Evolutionary conservation across 1,140 invertebrate species (phyloP).

Genomic region (Bradysia coprophila): DNA sequence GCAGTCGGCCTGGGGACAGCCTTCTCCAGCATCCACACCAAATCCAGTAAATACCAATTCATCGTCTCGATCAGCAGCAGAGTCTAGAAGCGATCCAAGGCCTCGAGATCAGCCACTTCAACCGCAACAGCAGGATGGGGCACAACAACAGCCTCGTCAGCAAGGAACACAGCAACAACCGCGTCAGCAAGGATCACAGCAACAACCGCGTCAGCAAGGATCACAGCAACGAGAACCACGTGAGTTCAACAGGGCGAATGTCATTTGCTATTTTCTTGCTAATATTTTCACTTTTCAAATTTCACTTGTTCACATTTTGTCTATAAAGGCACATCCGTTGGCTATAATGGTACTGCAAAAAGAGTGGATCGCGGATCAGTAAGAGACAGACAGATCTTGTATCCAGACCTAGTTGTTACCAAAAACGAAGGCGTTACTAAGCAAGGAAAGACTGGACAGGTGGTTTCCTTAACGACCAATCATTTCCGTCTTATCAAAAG

Average conservation of each 20-base stretch:
- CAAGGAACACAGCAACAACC: neutral
- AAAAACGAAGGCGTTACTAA: constrained; percentile 7
- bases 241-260: neutral
- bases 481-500: constrained; percentile 48
- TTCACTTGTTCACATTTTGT: neutral
- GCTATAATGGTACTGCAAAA: neutral
- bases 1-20: too few relatives aligned
- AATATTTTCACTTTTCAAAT: neutral
- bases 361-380: neutral
- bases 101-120: neutral
- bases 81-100: neutral
- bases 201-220: neutral
- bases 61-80: neutral
- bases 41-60: neutral
- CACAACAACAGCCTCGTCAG: neutral
- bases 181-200: neutral
- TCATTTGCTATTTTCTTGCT: too few relatives aligned
- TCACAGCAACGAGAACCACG: neutral
- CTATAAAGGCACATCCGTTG: neutral
- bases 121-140: neutral
- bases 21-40: neutral
- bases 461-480: constrained; percentile 31
- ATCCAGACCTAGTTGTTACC: neutral
- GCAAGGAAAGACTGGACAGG: constrained; percentile 8
- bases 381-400: neutral